Evolutionary conservation across 2,888 invertebrate genomes (phyloP), one percentile per base, ranked within the genome.

Genomic region (Luperina testacea): DNA sequence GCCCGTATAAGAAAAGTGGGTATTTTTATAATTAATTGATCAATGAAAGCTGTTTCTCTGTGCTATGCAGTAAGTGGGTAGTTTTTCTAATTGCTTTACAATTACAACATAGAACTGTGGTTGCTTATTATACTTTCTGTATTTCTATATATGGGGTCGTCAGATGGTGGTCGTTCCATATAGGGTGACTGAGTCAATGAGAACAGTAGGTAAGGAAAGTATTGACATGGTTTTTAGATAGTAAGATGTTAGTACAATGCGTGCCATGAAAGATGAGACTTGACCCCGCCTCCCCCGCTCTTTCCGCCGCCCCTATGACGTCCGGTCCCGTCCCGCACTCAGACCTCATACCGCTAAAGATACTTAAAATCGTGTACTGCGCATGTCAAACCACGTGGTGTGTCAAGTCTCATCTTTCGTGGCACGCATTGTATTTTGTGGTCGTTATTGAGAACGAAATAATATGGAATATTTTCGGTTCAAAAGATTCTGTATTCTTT

Each of bases 21-120:
- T 81, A 77, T 88, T 86, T 82, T 87, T 86, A 72, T 79, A 86
- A 86, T 88, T 83, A 87, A 89, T 88, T 88, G 88, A 77, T 82
- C 83, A 88, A 88, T 83, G 89, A 89, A 89, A 89, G 88, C 81
- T n/a, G 78, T 87, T 63, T 74, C 20, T 51, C 83, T 81, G 27
- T 74, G 76, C 11, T 15, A 32, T 15, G 72, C 9, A 42, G 15
- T 71, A 71, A 67, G 48, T 57, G 27, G 24, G 20, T 11, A 24
- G 42, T 86, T 78, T 87, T 86, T 84, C 86, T 88, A 88, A 88
- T 88, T 83, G 81, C 71, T 86, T 72, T 32, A 51, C 77, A 64
- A 42, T 72, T 32, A 51, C 77, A 64, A 42, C 63, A 83, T 68
- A n/a, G 72, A 59, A 15, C 8, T 45, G 11, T 20, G 7, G 53